Evolutionary conservation across 2,888 invertebrate genomes (phyloP).

Genomic region (Caenorhabditis sp.): DNA sequence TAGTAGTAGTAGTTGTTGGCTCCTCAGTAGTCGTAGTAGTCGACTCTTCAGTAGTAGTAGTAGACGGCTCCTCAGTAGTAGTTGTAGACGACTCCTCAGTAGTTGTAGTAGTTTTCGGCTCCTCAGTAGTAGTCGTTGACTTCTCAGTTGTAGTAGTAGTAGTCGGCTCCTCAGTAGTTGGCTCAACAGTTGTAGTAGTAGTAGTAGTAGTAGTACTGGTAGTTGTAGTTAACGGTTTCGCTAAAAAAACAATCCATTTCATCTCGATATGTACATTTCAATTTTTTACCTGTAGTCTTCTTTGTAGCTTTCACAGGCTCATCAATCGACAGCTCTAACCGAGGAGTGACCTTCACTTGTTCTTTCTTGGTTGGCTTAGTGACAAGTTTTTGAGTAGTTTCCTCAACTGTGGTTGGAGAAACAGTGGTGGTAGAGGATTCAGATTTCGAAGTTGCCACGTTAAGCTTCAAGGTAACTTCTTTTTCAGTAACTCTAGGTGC

Average conservation of each 20-base stretch:
- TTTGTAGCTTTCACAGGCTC: slow-evolving; percentile 26
- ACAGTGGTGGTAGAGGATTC: background rate
- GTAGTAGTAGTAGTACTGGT: slow-evolving; percentile 16
- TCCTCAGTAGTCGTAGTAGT: slow-evolving; percentile 4
- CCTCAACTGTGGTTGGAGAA: background rate
- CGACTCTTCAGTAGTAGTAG: slow-evolving; percentile 1
- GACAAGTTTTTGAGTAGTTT: slow-evolving; percentile 7
- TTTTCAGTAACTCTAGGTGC: slow-evolving; percentile 3
- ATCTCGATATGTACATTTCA: background rate
- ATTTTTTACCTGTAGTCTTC: slow-evolving; percentile 1
- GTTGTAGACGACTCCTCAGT: background rate
- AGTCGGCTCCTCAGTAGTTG: background rate
- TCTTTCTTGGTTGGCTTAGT: slow-evolving; percentile 34
- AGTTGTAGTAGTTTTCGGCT: background rate
- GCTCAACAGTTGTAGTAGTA: slow-evolving; percentile 1
- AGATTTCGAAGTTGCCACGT: slow-evolving; percentile 9
- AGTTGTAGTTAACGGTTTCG: background rate
- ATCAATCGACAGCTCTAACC: slow-evolving; percentile 46
- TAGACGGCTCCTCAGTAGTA: background rate
- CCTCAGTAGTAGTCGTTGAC: background rate
- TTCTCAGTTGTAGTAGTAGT: background rate
- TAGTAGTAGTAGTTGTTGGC: slow-evolving; percentile 1
- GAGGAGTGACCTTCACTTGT: slow-evolving; percentile 32
- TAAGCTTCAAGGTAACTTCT: slow-evolving; percentile 37
- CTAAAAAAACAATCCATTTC: too few relatives aligned